These are phyloP conservation scores for Drosophila tanythrix DNA, from an alignment of 2,888 invertebrate species.

Conservation along the genomic window DNA sequence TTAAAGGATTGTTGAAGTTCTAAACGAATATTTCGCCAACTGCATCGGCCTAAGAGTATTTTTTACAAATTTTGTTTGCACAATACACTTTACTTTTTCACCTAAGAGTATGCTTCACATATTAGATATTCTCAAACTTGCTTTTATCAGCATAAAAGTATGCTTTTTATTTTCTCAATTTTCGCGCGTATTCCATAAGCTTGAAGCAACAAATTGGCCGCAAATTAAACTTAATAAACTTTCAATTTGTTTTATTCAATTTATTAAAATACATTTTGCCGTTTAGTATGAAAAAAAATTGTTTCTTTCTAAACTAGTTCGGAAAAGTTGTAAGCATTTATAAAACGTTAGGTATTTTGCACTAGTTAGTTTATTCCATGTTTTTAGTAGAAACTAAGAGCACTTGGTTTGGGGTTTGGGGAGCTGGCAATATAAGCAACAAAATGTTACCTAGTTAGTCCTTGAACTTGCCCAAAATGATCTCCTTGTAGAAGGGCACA, in stretches of 20 bases:
- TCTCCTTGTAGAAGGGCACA: conserved; percentile 91
- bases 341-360: conserved; percentile 7
- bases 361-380: conserved; percentile 3
- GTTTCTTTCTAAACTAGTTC: neutral
- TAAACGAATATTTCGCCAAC: no score
- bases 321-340: neutral
- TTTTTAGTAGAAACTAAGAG: conserved; percentile 21
- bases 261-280: neutral
- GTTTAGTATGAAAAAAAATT: neutral
- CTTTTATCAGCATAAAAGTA: neutral
- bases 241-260: neutral
- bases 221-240: no score
- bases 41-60: no score
- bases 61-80: neutral
- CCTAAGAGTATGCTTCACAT: neutral
- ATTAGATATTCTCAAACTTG: neutral
- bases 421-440: neutral
- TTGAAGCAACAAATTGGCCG: neutral
- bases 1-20: neutral
- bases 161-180: neutral
- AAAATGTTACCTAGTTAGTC: conserved; percentile 51
- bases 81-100: neutral
- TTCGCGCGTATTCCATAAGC: neutral
- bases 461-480: conserved; percentile 86
- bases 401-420: conserved; percentile 19